Evolutionary conservation across 2,888 invertebrate species (phyloP), one percentile per base, ranked within the genome.

Genomic region (Apamea monoglypha): DNA sequence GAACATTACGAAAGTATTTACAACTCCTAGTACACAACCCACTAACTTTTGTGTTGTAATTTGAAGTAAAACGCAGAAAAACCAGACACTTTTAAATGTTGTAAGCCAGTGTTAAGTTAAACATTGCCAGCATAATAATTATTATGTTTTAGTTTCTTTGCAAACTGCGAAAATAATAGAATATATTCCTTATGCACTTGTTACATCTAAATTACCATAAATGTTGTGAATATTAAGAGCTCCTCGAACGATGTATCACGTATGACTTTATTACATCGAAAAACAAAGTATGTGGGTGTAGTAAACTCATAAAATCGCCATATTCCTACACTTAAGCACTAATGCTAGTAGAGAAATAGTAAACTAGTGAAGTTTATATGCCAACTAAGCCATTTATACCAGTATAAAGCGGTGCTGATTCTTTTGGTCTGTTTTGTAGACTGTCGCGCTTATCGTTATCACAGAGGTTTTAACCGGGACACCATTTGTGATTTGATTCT

Each of bases 1-100:
- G 4, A 66, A 66, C 4, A 66, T 78, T 36, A 80, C 18, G 71
- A 72, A 68, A 80, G 56, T 50, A 21, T 61, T 67, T 63, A 85
- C 61, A 72, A 63, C 47, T 84, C 25, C 32, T 29, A 53, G 61
- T 50, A 66, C 32, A 67, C 2, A 50, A 83, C 40, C 66, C 64
- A 67, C 29, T 61, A 79, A 81, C 47, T 61, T 63, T 64, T 69
- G 12, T 80, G 76, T 88, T 73, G 88, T 73, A 86, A 87, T 78
- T 83, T 69, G 2, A 80, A 78, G 66, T 69, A 63, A 81, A 79
- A 80, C 40, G 47, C 36, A 64, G 64, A 44, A 78, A 87, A 77
- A n/a, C 32, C 16, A 40, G 10, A 25, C 36, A 76, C 53, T 81
- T 74, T 81, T 81, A 53, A 68, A 88, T 68, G 12, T 86, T 66